These are phyloP conservation scores for Squalus acanthias DNA, from an alignment of 2,797 vertebrate genomes.

Conservation along the genomic window DNA sequence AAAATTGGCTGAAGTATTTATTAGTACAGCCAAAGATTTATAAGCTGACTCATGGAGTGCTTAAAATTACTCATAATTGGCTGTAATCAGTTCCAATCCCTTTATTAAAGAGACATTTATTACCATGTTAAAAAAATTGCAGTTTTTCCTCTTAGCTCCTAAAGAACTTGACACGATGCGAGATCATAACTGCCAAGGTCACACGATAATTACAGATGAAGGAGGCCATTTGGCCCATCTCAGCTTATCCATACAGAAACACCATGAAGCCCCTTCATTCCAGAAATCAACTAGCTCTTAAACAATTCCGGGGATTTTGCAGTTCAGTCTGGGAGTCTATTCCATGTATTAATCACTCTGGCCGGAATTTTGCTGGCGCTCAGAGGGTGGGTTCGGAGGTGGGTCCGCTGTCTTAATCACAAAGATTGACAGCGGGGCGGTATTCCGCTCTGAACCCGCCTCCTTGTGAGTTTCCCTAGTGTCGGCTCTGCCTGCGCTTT, in stretches of 20 bases:
- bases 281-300: background rate
- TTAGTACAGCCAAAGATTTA: background rate
- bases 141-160: background rate
- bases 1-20: background rate
- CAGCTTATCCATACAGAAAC: background rate
- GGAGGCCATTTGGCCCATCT: background rate
- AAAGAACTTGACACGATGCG: background rate
- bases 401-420: too few species aligned
- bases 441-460: too few species aligned
- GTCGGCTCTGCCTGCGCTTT: too few species aligned
- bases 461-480: too few species aligned
- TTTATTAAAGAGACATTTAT: background rate
- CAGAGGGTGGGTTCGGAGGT: too few species aligned
- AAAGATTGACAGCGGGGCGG: too few species aligned
- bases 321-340: background rate
- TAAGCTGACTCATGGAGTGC: background rate
- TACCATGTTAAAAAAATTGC: background rate
- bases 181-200: background rate
- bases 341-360: background rate
- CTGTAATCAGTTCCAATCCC: conserved; percentile 12
- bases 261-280: background rate
- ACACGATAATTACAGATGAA: background rate
- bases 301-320: background rate
- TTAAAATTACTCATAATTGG: background rate
- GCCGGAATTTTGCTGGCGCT: too few species aligned